phyloP scores from a whole-genome alignment of 2,797 vertebrate species.

The Malacoraja senta region DNA sequence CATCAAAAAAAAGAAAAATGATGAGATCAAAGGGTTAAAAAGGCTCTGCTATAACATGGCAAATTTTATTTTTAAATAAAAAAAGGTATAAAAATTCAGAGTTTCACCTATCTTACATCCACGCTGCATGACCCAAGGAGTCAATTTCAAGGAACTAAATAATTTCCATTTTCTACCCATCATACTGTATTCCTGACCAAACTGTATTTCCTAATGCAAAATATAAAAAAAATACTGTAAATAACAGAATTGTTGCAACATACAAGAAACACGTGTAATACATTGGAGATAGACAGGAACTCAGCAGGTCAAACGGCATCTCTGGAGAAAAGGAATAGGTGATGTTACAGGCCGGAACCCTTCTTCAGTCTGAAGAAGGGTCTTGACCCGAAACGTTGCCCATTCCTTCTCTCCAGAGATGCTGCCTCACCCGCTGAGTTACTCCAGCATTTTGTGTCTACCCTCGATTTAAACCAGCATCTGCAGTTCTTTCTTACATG shows the following conservation, averaged over 20 bases:
- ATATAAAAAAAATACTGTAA: neutral
- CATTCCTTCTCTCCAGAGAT: too few relatives aligned
- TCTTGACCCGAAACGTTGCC: too few relatives aligned
- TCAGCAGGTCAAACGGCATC: too few relatives aligned
- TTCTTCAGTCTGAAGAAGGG: too few relatives aligned
- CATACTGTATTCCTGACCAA: neutral
- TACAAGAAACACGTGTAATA: neutral
- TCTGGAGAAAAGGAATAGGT: too few relatives aligned
- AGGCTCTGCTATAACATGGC: neutral
- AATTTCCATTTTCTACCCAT: neutral
- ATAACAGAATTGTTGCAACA: neutral
- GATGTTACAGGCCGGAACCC: too few relatives aligned
- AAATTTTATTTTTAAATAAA: neutral
- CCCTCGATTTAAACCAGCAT: too few relatives aligned
- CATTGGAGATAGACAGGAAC: neutral
- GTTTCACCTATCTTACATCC: neutral
- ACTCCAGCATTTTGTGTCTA: too few relatives aligned
- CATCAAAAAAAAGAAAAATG: neutral
- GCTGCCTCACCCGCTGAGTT: too few relatives aligned
- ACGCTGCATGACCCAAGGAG: neutral
- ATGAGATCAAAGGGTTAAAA: neutral
- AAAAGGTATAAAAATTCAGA: neutral
- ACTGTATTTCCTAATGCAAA: neutral
- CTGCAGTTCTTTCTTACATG: too few relatives aligned
- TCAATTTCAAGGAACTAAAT: neutral